These are phyloP conservation scores for Pomatostomus ruficeps DNA, from an alignment of 2,113 vertebrate genomes.

Conservation along the genomic window DNA sequence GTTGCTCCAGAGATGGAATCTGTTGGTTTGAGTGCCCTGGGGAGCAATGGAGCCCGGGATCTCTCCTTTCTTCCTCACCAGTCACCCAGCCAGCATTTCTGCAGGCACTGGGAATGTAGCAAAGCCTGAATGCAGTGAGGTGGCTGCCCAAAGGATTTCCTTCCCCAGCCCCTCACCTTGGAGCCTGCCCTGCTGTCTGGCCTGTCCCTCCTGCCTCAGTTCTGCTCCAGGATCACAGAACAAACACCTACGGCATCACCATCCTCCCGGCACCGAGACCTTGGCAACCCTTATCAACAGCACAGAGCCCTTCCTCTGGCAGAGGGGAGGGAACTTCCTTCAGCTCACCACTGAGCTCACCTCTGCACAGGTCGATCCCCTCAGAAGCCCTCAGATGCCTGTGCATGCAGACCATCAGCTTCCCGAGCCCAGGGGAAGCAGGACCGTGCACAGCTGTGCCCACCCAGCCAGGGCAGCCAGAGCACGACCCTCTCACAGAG, in stretches of 20 bases:
- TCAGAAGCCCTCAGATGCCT: neutral
- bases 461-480: neutral
- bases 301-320: neutral
- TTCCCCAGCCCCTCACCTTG: neutral
- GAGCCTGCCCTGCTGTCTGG: neutral
- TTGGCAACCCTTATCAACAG: neutral
- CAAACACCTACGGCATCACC: neutral
- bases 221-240: neutral
- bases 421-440: rapidly evolving
- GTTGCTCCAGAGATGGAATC: neutral
- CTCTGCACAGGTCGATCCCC: neutral
- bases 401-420: neutral
- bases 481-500: neutral
- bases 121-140: neutral
- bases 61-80: neutral
- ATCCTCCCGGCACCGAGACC: neutral
- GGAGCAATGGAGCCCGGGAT: neutral
- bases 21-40: neutral
- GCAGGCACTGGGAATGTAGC: neutral
- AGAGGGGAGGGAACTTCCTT: neutral
- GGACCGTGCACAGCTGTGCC: neutral
- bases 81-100: neutral
- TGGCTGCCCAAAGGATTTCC: neutral
- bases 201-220: neutral
- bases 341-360: neutral